A percentile compares a stretch with the other conserved stretches of the same genome.
These are phyloP conservation scores for Karalla daura DNA, from an alignment of 2,797 vertebrate genomes.

Conservation along the genomic window DNA sequence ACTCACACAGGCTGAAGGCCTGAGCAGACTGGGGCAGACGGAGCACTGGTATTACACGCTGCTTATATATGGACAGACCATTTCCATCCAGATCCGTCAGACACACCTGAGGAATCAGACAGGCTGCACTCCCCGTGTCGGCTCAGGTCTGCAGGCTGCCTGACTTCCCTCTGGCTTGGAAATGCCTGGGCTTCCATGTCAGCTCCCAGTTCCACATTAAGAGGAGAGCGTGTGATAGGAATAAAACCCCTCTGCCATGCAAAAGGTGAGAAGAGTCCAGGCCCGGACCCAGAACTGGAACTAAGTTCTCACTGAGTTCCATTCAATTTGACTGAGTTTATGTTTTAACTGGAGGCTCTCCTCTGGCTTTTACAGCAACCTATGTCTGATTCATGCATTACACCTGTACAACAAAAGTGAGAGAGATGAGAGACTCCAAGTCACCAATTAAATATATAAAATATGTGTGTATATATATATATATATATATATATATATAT, in stretches of 20 bases:
- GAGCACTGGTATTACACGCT: not conserved
- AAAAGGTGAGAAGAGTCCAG: too few species aligned
- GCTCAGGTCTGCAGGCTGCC: not conserved
- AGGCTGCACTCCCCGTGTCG: not conserved
- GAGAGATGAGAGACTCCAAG: too few species aligned
- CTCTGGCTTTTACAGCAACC: too few species aligned
- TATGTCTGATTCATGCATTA: too few species aligned
- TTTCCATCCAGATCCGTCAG: conserved; percentile 26
- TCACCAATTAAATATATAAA: too few species aligned
- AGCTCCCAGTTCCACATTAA: not conserved
- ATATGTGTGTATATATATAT: too few species aligned
- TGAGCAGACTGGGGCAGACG: not conserved
- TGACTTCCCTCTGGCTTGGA: not conserved
- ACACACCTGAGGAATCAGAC: conserved; percentile 17
- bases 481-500: too few species aligned
- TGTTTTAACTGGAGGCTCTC: too few species aligned
- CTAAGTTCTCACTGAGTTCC: too few species aligned
- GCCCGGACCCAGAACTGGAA: too few species aligned
- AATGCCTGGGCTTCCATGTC: not conserved
- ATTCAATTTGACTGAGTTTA: too few species aligned
- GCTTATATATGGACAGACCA: not conserved
- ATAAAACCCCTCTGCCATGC: not conserved
- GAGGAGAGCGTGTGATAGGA: not conserved
- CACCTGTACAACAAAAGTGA: too few species aligned
- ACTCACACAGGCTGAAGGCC: not conserved